A percentile compares a stretch with the other conserved stretches of the same genome.
phyloP scores from a whole-genome alignment of 2,888 invertebrate genomes.

The Agriopis aurantiaria region DNA sequence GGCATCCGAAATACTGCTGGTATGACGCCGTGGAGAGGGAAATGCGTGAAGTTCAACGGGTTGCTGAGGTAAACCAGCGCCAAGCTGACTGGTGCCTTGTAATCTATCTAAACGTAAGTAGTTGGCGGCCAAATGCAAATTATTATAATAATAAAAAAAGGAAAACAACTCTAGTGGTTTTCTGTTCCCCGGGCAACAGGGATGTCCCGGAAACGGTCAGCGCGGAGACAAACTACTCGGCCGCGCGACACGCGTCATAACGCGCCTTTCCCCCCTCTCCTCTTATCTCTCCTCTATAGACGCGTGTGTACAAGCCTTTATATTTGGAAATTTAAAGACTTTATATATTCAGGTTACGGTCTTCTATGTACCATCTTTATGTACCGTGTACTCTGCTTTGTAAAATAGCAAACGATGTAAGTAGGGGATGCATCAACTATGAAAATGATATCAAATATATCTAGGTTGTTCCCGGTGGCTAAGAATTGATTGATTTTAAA shows the following conservation, averaged over 20 bases:
- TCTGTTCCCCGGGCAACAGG: conserved; percentile 54
- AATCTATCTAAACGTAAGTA: too few species aligned
- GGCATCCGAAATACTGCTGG: too few species aligned
- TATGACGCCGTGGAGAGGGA: too few species aligned
- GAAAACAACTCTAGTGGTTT: conserved; percentile 41
- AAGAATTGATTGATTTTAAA: too few species aligned
- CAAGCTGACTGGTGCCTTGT: too few species aligned
- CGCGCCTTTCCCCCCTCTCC: conserved; percentile 52
- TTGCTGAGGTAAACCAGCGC: too few species aligned
- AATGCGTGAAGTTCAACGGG: too few species aligned
- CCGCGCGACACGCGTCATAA: conserved; percentile 82
- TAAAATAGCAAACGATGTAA: not conserved
- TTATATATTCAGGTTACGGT: conserved; percentile 22
- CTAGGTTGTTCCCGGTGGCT: too few species aligned
- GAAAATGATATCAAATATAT: too few species aligned
- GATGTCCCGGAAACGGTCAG: conserved; percentile 81
- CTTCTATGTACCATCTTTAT: not conserved
- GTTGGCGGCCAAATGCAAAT: too few species aligned
- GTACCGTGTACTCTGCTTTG: not conserved
- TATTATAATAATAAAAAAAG: not conserved
- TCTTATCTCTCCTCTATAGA: conserved; percentile 1
- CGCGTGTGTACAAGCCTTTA: conserved; percentile 37
- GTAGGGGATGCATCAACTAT: too few species aligned
- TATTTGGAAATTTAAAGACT: conserved; percentile 32
- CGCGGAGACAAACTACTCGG: conserved; percentile 77